Base-by-base conservation (phyloP, 2,888 invertebrate species). In the Tetragnatha montana region DNA sequence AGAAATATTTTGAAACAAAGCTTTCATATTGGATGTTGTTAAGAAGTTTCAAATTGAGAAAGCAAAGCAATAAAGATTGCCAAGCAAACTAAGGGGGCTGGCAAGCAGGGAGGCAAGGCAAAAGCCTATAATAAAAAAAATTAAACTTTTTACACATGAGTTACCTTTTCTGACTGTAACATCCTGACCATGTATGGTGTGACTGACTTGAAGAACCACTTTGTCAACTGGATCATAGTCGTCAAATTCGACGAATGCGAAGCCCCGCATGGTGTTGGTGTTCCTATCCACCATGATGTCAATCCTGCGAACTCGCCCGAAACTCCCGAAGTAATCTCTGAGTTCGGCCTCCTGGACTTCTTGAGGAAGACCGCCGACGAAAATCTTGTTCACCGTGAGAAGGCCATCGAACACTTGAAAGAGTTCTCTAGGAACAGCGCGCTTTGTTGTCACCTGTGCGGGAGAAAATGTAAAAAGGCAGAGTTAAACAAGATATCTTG, bases 101-200 rank as follows among this genome's bases (percentile, higher is more conserved):
- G 14, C 2, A 73, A 73, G 7, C 10, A n/a, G 6, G 2, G 8
- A 6, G 19, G 21, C 14, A 10, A 35, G 35, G 35, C 35, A 35
- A 35, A 35, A 35, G 2, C 35, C 35, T 4, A 2, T 35, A 35
- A 35, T 35, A 35, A 35, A 35, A 35, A 35, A 35, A 35, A 17
- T 8, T 1, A 10, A 75, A 8, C 50, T 22, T 19, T 6, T 69
- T 12, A 17, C 69, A 69, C 19, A 19, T 2, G 14, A 6, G 8
- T 69, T 79, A 89, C 89, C 97, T 94, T 98, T 98, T 35, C 76
- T 83, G 17, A 90, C 88, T 0, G 85, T 86, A 6, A 85, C 81
- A 14, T 86, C 88, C 12, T 85, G 76, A 93, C 97, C 97, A 94
- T 98, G 97, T 92, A 98, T 97, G 90, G 96, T 95, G 94, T 98